phyloP scores from a whole-genome alignment of 2,113 vertebrate species.

The Mola mola region DNA sequence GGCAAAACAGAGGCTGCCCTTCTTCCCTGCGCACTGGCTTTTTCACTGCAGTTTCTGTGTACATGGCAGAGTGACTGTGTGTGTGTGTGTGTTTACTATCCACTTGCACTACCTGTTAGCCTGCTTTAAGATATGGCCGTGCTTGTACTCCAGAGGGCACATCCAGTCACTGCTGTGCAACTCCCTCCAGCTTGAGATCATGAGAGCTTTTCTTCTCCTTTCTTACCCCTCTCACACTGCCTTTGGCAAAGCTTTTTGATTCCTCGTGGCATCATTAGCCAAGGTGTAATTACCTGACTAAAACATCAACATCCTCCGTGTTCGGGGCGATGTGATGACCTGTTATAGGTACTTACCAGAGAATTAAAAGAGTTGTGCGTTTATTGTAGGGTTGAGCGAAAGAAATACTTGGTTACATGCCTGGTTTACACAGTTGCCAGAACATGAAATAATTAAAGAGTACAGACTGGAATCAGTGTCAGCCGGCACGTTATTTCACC shows the following conservation, averaged over 20 bases:
- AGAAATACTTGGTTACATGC: slow-evolving; percentile 8
- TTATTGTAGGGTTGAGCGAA: slow-evolving; percentile 4
- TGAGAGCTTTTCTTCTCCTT: slow-evolving; percentile 8
- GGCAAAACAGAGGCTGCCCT: slow-evolving; percentile 43
- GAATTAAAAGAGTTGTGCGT: slow-evolving; percentile 4
- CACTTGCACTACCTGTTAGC: slow-evolving; percentile 49
- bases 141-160: background rate
- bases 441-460: no score
- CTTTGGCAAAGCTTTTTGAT: slow-evolving; percentile 1
- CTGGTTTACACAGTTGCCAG: background rate
- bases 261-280: background rate
- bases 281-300: background rate
- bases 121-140: slow-evolving; percentile 24
- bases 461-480: no score
- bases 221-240: background rate
- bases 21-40: slow-evolving; percentile 35
- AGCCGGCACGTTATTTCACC: no score
- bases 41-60: slow-evolving; percentile 9
- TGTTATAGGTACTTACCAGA: slow-evolving; percentile 3
- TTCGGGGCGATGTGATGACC: background rate
- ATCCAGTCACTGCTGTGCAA: background rate
- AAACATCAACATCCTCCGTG: background rate
- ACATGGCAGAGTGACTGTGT: slow-evolving; percentile 19
- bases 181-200: slow-evolving; percentile 3
- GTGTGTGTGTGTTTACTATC: slow-evolving; percentile 23